Base-by-base conservation (phyloP, 2,888 invertebrate species). In the Mycalesis mineus region DNA sequence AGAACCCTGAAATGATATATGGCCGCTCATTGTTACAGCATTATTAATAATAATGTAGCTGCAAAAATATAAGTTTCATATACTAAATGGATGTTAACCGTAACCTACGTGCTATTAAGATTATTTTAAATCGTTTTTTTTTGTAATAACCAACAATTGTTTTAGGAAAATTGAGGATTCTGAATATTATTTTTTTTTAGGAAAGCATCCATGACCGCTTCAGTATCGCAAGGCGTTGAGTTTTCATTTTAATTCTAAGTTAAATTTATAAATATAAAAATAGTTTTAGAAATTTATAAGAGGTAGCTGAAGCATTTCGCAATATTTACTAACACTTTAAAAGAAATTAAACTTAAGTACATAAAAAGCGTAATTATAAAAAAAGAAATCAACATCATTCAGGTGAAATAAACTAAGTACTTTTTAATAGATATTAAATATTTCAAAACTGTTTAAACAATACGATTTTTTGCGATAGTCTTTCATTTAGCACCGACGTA, bases 401-500 rank as follows among this genome's bases (percentile, higher is more conserved):
- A 56, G 62, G 62, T 55, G 57, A 58, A 61, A 59, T 49, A 47
- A 65, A 61, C 57, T 57, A 58, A 66, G 60, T 63, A 61, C 57
- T 47, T 33, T 47, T 47, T 55, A 55, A 57, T 62, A 57, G 60
- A 68, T 66, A 68, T 52, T 42, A 74, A 68, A 72, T 64, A 67
- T 70, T 57, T 37, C 31, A 65, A 59, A 59, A 68, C 64, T 65
- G 57, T 54, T 59, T 64, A 65, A 65, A 60, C 51, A 62, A 59
- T 57, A 59, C 53, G 44, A 53, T 57, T 49, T 22, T 62, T 73
- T 73, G 76, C 74, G 50, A 57, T 60, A 79, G 77, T 79, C 65
- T 71, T 72, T 68, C 73, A 82, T 82, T 83, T 86, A 87, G 87
- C 87, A 87, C 87, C 87, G 86, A 84, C 80, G 72, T 75, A 62